A percentile compares a stretch with the other conserved stretches of the same genome.
Evolutionary conservation across 2,888 invertebrate genomes (phyloP).

Genomic region (Lithophane semibrunnea): DNA sequence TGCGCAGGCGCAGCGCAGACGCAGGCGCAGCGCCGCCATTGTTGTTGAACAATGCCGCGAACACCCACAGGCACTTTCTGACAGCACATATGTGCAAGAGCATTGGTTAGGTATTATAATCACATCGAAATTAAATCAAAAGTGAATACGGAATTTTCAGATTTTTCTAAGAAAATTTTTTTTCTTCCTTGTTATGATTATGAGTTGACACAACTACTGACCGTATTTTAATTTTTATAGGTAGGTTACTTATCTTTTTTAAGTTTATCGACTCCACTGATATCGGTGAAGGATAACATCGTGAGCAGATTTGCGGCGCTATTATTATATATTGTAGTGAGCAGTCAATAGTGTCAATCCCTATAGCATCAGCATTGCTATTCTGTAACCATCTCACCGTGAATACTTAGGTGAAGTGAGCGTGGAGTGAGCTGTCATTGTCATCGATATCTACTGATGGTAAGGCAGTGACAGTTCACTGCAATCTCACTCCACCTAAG

Average conservation of each 20-base stretch:
- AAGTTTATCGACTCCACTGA: neutral
- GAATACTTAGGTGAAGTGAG: too few species aligned
- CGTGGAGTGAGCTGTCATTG: too few species aligned
- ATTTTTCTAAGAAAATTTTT: neutral
- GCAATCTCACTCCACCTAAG: too few species aligned
- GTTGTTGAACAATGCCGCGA: constrained; percentile 83
- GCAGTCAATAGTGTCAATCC: too few species aligned
- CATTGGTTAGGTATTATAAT: constrained; percentile 44
- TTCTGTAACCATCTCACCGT: too few species aligned
- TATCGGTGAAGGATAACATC: neutral
- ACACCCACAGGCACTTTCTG: constrained; percentile 82
- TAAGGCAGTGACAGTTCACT: too few species aligned
- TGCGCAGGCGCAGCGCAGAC: constrained; percentile 76
- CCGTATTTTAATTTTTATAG: neutral
- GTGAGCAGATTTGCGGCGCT: too few species aligned
- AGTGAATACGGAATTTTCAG: neutral
- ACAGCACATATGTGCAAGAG: constrained; percentile 75
- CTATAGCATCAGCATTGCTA: too few species aligned
- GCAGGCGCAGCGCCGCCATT: too few species aligned
- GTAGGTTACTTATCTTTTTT: neutral
- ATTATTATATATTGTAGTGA: too few species aligned
- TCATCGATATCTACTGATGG: too few species aligned
- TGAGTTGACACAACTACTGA: neutral
- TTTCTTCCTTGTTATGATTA: neutral
- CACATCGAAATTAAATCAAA: constrained; percentile 25